These are phyloP conservation scores for Amiota communis DNA, from an alignment of 2,888 invertebrate genomes.

Conservation along the genomic window DNA sequence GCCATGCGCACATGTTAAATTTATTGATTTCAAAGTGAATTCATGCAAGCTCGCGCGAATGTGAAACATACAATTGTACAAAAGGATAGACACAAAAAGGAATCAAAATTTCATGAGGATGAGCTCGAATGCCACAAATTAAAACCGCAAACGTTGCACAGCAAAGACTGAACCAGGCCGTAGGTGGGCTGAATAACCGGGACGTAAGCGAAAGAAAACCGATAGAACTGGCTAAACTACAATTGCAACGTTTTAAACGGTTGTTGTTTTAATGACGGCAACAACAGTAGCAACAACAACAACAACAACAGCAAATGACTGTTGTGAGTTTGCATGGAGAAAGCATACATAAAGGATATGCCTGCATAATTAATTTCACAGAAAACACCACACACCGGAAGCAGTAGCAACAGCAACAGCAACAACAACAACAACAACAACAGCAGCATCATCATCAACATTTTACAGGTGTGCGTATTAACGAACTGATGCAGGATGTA, in stretches of 20 bases:
- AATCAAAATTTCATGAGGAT: conserved; percentile 33
- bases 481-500: conserved; percentile 7
- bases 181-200: neutral
- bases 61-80: neutral
- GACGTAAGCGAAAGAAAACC: neutral
- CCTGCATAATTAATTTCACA: conserved; percentile 63
- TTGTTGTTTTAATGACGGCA: conserved; percentile 15
- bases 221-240: conserved; percentile 30
- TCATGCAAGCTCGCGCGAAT: conserved; percentile 50
- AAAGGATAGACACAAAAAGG: conserved; percentile 33
- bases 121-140: conserved; percentile 49
- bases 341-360: conserved; percentile 53
- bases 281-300: neutral
- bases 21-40: conserved; percentile 52
- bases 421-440: neutral
- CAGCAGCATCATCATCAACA: neutral
- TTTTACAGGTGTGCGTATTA: too few species aligned
- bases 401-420: neutral
- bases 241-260: conserved; percentile 12
- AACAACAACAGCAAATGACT: conserved; percentile 6
- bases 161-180: neutral
- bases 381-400: conserved; percentile 34
- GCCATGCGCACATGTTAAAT: neutral
- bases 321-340: conserved; percentile 8
- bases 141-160: conserved; percentile 55